phyloP scores from a whole-genome alignment of 1,140 invertebrate species.

The Leptinotarsa defecta region DNA sequence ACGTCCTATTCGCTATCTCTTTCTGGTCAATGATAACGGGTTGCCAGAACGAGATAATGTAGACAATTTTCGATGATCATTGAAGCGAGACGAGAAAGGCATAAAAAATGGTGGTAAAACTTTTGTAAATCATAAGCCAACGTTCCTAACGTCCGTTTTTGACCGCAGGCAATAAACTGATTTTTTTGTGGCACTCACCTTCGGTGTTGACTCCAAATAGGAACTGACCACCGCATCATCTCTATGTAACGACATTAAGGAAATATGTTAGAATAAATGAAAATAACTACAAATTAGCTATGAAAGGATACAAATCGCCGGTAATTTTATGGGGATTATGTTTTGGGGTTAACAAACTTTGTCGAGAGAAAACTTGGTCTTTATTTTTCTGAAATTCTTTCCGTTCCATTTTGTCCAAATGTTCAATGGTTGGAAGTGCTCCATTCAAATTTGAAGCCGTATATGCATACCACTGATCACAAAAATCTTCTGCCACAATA shows the following conservation, averaged over 20 bases:
- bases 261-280: slow-evolving; percentile 17
- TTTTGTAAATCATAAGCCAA: slow-evolving; percentile 37
- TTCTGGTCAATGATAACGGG: neutral
- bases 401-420: slow-evolving; percentile 64
- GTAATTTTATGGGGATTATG: neutral
- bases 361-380: slow-evolving; percentile 37
- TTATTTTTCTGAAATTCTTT: slow-evolving; percentile 63
- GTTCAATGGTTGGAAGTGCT: slow-evolving; percentile 61
- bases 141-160: slow-evolving; percentile 29
- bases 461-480: slow-evolving; percentile 70
- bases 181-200: slow-evolving; percentile 33
- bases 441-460: slow-evolving; percentile 65
- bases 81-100: slow-evolving; percentile 42
- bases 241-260: slow-evolving; percentile 18
- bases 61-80: slow-evolving; percentile 22
- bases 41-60: slow-evolving; percentile 5
- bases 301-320: slow-evolving; percentile 19
- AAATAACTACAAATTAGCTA: neutral
- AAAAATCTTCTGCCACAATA: slow-evolving; percentile 66
- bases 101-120: slow-evolving; percentile 49
- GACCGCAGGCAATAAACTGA: slow-evolving; percentile 24
- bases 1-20: slow-evolving; percentile 29
- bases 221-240: slow-evolving; percentile 20
- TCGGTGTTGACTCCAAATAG: slow-evolving; percentile 18
- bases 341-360: slow-evolving; percentile 22